Evolutionary conservation across 2,888 invertebrate species (phyloP).

Genomic region (Hypselothyrea guttata): DNA sequence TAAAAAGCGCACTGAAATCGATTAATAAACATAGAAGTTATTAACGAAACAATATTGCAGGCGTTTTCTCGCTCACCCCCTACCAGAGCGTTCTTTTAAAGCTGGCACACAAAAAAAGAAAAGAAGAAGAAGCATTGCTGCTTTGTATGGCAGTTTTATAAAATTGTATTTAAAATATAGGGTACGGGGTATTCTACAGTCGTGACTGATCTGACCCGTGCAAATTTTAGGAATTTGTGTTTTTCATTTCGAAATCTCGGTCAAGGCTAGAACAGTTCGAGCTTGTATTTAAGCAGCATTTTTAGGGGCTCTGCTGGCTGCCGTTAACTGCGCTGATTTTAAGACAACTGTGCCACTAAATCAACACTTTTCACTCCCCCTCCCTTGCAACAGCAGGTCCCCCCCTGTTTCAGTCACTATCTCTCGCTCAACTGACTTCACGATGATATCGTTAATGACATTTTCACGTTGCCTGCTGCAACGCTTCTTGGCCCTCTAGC

Average conservation of each 20-base stretch:
- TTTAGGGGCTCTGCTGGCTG: slow-evolving; percentile 36
- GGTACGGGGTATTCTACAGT: no score
- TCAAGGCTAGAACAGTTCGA: slow-evolving; percentile 58
- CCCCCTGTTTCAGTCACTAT: not conserved
- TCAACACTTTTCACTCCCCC: slow-evolving; percentile 40
- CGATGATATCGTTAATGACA: slow-evolving; percentile 52
- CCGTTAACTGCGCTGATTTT: slow-evolving; percentile 19
- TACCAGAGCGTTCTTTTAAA: no score
- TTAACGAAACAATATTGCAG: no score
- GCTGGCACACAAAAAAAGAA: not conserved
- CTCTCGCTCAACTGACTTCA: slow-evolving; percentile 15
- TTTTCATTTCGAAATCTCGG: slow-evolving; percentile 63
- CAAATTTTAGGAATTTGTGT: slow-evolving; percentile 41
- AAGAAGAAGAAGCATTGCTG: no score
- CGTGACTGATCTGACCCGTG: no score
- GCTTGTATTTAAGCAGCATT: slow-evolving; percentile 41
- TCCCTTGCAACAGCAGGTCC: slow-evolving; percentile 7
- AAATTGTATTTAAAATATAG: no score
- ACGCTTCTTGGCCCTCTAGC: slow-evolving; percentile 5
- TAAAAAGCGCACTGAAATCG: no score
- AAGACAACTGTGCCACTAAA: slow-evolving; percentile 53
- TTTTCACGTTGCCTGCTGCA: slow-evolving; percentile 35
- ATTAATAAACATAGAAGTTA: no score
- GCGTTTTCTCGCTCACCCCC: no score
- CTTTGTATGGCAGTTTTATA: no score